Evolutionary conservation across 2,888 invertebrate species (phyloP).

Genomic region (Macrosiphum euphorbiae): DNA sequence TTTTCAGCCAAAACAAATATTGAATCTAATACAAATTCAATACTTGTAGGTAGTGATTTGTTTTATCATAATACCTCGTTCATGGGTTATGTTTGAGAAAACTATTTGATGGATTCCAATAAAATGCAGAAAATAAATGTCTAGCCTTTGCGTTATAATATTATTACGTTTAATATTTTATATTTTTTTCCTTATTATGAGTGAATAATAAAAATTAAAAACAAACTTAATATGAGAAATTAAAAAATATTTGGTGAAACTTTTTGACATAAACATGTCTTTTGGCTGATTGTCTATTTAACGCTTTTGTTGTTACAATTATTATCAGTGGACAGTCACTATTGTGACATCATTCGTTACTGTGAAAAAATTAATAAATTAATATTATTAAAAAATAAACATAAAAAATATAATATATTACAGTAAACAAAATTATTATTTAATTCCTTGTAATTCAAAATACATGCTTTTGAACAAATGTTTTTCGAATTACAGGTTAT

Average conservation of each 20-base stretch:
- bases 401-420: background rate
- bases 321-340: background rate
- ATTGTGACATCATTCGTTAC: background rate
- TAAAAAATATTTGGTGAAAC: background rate
- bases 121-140: background rate
- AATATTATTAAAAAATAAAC: background rate
- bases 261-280: background rate
- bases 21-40: constrained; percentile 37
- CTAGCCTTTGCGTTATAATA: background rate
- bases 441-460: background rate
- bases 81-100: background rate
- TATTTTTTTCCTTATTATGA: background rate
- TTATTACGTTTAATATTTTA: background rate
- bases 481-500: background rate
- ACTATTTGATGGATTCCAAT: background rate
- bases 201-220: background rate
- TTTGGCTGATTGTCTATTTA: background rate
- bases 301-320: background rate
- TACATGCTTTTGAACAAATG: background rate
- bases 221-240: background rate
- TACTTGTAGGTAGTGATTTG: constrained; percentile 38
- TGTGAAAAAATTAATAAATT: background rate
- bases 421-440: background rate
- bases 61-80: background rate
- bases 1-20: constrained; percentile 56